These are phyloP conservation scores for Trichonephila clavata DNA, from an alignment of 1,140 invertebrate genomes.

Conservation along the genomic window DNA sequence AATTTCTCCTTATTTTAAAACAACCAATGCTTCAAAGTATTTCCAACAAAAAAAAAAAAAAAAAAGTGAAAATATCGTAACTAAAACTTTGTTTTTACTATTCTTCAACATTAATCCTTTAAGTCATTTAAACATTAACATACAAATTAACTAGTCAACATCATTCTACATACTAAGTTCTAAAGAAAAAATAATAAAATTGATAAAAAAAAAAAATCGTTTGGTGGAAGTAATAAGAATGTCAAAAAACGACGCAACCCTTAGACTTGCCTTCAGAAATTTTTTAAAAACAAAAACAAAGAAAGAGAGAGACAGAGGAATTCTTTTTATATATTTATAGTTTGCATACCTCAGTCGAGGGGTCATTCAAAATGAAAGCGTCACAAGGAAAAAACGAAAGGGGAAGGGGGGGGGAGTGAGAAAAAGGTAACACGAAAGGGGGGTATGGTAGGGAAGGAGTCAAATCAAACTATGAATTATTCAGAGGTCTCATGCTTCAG, in stretches of 20 bases:
- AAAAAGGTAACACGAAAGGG: not conserved
- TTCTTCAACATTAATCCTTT: no score
- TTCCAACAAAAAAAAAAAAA: no score
- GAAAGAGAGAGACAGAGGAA: not conserved
- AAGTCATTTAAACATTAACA: no score
- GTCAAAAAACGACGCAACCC: not conserved
- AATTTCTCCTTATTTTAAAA: no score
- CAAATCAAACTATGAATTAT: constrained; percentile 65
- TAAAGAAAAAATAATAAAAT: no score
- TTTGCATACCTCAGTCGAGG: constrained; percentile 33
- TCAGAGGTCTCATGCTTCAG: not conserved
- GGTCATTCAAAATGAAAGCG: constrained; percentile 49
- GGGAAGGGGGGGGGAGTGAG: not conserved
- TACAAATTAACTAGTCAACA: no score
- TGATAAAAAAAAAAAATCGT: not conserved
- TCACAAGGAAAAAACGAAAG: not conserved
- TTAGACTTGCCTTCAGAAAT: not conserved
- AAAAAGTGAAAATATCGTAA: no score
- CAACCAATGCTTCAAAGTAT: no score
- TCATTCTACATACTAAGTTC: no score
- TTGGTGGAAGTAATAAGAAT: constrained; percentile 7
- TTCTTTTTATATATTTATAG: constrained; percentile 43
- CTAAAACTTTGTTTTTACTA: no score
- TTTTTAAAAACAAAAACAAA: not conserved
- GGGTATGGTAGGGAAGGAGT: not conserved